A percentile compares a stretch with the other conserved stretches of the same genome.
Evolutionary conservation across 2,113 vertebrate species (phyloP).

Genomic region (Notiomystis cincta): DNA sequence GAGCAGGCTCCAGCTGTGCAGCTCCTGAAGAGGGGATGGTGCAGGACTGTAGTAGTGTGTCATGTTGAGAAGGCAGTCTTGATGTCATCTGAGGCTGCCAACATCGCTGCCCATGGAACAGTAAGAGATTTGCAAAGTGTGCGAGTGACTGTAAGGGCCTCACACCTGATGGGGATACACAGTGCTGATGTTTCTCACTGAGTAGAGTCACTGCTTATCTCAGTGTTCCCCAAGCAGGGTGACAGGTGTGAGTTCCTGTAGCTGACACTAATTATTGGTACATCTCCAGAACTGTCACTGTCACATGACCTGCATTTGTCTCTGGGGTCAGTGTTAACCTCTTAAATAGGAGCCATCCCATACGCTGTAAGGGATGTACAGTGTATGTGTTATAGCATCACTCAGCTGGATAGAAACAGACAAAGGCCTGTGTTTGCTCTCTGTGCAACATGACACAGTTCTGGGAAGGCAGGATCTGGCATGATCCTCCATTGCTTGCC

Average conservation of each 20-base stretch:
- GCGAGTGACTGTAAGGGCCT: not conserved
- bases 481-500: not conserved
- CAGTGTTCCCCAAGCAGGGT: not conserved
- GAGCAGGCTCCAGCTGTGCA: not conserved
- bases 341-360: not conserved
- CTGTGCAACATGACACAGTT: not conserved
- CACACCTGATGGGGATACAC: rapidly evolving
- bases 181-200: not conserved
- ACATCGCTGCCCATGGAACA: not conserved
- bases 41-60: not conserved
- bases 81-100: not conserved
- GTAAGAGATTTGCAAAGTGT: not conserved
- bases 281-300: not conserved
- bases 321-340: not conserved
- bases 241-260: not conserved
- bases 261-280: not conserved
- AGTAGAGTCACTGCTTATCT: not conserved
- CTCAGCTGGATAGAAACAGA: not conserved
- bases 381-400: not conserved
- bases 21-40: not conserved
- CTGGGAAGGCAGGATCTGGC: not conserved
- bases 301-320: not conserved
- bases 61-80: not conserved
- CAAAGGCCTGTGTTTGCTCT: not conserved
- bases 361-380: not conserved